Evolutionary conservation across 2,797 vertebrate species (phyloP).

Genomic region (Lithobates pipiens): DNA sequence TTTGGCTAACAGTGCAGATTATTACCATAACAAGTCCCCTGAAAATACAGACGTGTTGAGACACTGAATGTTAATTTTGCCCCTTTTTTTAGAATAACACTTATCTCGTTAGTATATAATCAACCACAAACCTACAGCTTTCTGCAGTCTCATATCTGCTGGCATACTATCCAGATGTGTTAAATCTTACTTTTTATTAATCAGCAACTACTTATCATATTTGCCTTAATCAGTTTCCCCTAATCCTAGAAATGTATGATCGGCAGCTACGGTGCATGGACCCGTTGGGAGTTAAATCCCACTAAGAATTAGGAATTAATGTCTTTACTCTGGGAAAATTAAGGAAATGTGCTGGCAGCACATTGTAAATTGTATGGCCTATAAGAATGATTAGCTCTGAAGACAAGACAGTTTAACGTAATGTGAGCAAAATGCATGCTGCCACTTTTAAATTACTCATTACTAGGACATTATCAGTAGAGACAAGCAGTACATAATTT

Average conservation of each 20-base stretch:
- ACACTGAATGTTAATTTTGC: neutral
- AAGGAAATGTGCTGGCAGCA: conserved; percentile 15
- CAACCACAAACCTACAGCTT: neutral
- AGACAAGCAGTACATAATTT: neutral
- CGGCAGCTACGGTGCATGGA: neutral
- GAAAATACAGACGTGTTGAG: neutral
- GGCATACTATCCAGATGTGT: neutral
- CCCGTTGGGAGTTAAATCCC: conserved; percentile 13
- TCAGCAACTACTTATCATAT: neutral
- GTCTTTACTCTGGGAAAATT: conserved; percentile 12
- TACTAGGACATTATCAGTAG: neutral
- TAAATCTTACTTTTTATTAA: neutral
- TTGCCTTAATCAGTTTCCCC: neutral
- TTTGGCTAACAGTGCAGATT: neutral
- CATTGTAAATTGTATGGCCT: conserved; percentile 3
- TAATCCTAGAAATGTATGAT: conserved; percentile 35
- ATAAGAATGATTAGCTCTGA: neutral
- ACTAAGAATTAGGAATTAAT: conserved; percentile 30
- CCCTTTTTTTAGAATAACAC: neutral
- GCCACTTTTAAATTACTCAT: conserved; percentile 27
- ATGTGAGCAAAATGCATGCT: conserved; percentile 8
- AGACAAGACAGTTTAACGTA: conserved; percentile 25
- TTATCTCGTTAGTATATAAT: neutral
- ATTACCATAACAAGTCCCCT: conserved; percentile 1
- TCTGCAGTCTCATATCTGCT: neutral